phyloP scores from a whole-genome alignment of 2,113 vertebrate species.

The Cyprinodon variegatus region DNA sequence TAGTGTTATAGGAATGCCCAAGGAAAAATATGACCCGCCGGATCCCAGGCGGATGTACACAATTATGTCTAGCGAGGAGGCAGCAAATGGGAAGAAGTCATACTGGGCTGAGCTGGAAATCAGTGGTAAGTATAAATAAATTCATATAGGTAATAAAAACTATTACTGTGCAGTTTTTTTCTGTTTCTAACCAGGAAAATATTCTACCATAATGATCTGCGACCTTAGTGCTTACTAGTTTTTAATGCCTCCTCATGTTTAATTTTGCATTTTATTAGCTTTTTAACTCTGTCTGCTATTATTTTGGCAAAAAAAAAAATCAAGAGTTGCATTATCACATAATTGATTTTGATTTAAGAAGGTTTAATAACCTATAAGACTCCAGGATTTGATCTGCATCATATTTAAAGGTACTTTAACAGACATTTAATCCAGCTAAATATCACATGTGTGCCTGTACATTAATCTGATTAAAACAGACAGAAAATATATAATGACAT shows the following conservation, averaged over 20 bases:
- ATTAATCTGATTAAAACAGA: background rate
- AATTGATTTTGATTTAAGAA: background rate
- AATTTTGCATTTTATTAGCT: background rate
- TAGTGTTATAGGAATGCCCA: slow-evolving; percentile 94
- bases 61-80: slow-evolving; percentile 98
- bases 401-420: too few relatives aligned
- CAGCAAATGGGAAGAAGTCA: slow-evolving; percentile 97
- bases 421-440: background rate
- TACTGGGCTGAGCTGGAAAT: slow-evolving; percentile 99
- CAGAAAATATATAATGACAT: background rate
- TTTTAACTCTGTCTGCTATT: background rate
- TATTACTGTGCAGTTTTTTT: background rate
- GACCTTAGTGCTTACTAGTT: background rate
- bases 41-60: slow-evolving; percentile 99
- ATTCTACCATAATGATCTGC: background rate
- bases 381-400: background rate
- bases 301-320: background rate
- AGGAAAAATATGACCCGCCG: slow-evolving; percentile 99
- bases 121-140: slow-evolving; percentile 85
- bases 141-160: background rate
- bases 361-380: background rate
- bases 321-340: background rate
- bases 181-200: background rate
- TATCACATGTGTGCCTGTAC: background rate
- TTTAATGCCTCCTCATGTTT: background rate